Percentiles rank a stretch among this genome's conserved stretches.
Conservation (phyloP, 2,113 vertebrate genomes). For the Tychaedon coryphoeus region DNA sequence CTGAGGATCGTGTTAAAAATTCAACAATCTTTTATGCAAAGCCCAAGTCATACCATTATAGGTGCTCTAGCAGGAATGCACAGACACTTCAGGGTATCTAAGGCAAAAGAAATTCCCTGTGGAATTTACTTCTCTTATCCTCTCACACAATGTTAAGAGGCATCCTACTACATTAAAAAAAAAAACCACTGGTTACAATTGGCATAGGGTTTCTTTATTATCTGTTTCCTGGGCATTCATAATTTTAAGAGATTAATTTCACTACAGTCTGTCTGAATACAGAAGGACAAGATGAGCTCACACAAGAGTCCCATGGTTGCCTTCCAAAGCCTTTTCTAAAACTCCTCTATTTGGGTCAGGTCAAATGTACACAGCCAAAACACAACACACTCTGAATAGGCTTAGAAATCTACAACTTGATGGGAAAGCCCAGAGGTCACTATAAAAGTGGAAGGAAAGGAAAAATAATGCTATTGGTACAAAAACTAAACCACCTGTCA, state of each 20-base stretch:
- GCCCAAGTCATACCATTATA: not conserved
- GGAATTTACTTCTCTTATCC: not conserved
- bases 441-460: not conserved
- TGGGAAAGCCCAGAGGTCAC: not conserved
- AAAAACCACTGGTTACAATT: not conserved
- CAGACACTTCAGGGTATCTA: not conserved
- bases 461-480: not conserved
- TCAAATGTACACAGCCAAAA: not conserved
- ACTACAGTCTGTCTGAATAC: not conserved
- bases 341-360: not conserved
- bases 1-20: not conserved
- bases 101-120: not conserved
- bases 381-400: not conserved
- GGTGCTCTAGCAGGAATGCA: not conserved
- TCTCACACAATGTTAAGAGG: not conserved
- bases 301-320: accelerated
- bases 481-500: not conserved
- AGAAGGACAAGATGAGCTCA: not conserved
- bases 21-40: not conserved
- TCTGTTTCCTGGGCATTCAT: not conserved
- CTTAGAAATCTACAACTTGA: not conserved
- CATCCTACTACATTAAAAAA: not conserved
- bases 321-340: not conserved
- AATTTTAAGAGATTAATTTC: not conserved
- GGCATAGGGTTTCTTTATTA: not conserved